A percentile compares a stretch with the other conserved stretches of the same genome.
Conservation (phyloP, 2,113 vertebrate genomes). For the Felis catus region F.catus_Fca126_mat1.0 CM031419.1:123316001-123316500, state of each 20-base stretch:
- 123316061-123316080: background rate
- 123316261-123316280: background rate
- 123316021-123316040: background rate
- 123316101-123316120: background rate
- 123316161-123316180: background rate
- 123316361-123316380: background rate
- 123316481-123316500: background rate
- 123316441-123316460: background rate
- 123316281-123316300: background rate
- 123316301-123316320: background rate
- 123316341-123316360: background rate
- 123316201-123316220: background rate
- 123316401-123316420: background rate
- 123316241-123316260: background rate
- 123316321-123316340: background rate
- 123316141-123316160: background rate
- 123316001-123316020: slow-evolving; percentile 1
- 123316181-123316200: background rate
- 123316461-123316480: background rate
- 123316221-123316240: background rate
- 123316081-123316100: background rate
- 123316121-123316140: background rate
- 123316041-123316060: background rate
- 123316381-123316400: background rate
- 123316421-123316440: background rate